Conservation (phyloP, 2,797 vertebrate species). For the Rhinophrynus dorsalis region DNA sequence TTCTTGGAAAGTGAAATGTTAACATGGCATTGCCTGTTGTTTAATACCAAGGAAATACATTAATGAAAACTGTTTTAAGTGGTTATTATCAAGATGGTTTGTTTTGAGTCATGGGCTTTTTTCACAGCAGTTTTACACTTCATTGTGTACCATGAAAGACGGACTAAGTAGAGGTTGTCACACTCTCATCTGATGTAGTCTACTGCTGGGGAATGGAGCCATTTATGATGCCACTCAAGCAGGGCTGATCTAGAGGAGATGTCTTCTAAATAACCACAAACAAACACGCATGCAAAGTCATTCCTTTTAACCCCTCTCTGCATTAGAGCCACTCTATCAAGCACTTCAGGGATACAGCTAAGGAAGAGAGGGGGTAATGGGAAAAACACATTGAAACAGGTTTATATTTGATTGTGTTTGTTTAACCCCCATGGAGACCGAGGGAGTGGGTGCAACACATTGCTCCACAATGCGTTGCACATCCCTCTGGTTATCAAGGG, state of each 20-base stretch:
- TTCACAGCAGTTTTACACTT: slow-evolving; percentile 76
- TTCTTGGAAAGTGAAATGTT: slow-evolving; percentile 49
- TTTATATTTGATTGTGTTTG: too few relatives aligned
- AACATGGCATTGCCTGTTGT: slow-evolving; percentile 69
- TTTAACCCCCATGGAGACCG: too few relatives aligned
- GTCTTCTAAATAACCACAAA: slow-evolving; percentile 72
- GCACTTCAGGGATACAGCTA: neutral
- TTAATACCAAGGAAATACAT: slow-evolving; percentile 76
- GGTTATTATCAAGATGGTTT: slow-evolving; percentile 75
- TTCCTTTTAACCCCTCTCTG: slow-evolving; percentile 48
- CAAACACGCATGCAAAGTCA: slow-evolving; percentile 59
- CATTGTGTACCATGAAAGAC: slow-evolving; percentile 74
- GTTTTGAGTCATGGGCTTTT: slow-evolving; percentile 73
- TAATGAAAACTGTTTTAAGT: slow-evolving; percentile 79
- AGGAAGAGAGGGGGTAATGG: neutral
- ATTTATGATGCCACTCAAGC: slow-evolving; percentile 78
- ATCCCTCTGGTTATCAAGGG: too few relatives aligned
- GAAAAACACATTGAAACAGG: too few relatives aligned
- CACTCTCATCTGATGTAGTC: slow-evolving; percentile 69
- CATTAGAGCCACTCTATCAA: neutral
- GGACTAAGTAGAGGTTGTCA: slow-evolving; percentile 78
- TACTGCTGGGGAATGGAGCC: slow-evolving; percentile 69
- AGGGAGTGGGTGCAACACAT: too few relatives aligned
- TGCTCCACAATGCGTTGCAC: too few relatives aligned
- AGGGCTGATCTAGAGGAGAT: slow-evolving; percentile 75